Conservation (phyloP, 2,888 invertebrate species). For the Siphonodentalium dalli region DNA sequence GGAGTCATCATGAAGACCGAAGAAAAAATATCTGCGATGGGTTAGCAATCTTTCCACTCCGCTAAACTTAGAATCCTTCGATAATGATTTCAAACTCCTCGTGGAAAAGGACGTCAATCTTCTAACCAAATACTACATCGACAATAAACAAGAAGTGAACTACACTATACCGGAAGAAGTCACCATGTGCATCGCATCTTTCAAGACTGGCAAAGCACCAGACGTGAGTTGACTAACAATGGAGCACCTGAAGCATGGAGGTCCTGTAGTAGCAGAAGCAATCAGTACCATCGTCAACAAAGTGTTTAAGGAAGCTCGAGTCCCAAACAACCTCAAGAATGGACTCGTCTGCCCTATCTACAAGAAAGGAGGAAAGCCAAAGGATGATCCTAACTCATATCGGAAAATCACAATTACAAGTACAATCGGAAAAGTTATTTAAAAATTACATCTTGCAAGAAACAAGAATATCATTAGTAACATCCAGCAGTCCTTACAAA, state of each 20-base stretch:
- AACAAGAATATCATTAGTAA: not conserved
- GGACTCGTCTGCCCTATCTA: constrained; percentile 1
- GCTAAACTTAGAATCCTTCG: no score
- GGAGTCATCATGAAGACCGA: no score
- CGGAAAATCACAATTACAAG: constrained; percentile 2
- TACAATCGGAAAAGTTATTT: constrained; percentile 7
- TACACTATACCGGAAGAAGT: not conserved
- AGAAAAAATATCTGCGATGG: no score
- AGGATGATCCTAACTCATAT: constrained; percentile 9
- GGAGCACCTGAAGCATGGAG: not conserved
- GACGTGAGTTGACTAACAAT: not conserved
- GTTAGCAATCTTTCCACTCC: no score
- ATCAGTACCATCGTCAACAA: not conserved
- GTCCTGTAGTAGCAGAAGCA: not conserved
- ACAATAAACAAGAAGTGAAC: no score
- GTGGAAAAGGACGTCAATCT: no score
- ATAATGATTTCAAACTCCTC: no score
- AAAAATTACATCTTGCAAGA: not conserved
- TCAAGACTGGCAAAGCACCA: not conserved
- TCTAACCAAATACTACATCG: no score
- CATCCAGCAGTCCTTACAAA: not conserved
- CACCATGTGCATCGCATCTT: not conserved
- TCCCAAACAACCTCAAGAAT: not conserved
- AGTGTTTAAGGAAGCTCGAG: not conserved
- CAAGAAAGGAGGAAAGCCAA: constrained; percentile 6